Conservation (phyloP, 2,888 invertebrate genomes). For the Microdon myrmicae region DNA sequence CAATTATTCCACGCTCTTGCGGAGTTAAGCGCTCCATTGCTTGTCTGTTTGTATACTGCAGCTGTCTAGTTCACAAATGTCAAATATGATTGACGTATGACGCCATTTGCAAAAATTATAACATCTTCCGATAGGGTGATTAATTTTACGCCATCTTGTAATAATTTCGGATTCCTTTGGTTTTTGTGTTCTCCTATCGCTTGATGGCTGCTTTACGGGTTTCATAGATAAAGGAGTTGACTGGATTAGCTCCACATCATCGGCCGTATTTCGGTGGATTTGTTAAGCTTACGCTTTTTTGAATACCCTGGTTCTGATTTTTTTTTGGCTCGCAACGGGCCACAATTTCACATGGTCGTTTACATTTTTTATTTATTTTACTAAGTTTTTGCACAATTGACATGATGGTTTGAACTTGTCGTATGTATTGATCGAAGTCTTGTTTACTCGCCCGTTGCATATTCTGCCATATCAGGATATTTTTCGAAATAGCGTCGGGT, state of each 20-base stretch:
- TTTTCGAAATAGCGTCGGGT: slow-evolving; percentile 35
- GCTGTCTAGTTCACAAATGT: too few species aligned
- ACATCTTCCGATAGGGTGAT: not conserved
- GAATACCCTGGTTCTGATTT: not conserved
- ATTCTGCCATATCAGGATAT: slow-evolving; percentile 58
- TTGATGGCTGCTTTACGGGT: too few species aligned
- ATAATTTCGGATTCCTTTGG: not conserved
- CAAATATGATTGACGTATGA: too few species aligned
- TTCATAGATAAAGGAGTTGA: too few species aligned
- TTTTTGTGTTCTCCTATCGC: too few species aligned
- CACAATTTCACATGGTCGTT: slow-evolving; percentile 36
- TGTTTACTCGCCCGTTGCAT: slow-evolving; percentile 55
- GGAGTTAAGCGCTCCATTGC: too few species aligned
- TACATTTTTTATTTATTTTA: slow-evolving; percentile 43
- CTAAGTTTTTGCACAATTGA: too few species aligned
- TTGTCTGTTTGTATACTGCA: too few species aligned
- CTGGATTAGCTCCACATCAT: not conserved
- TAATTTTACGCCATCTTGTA: not conserved
- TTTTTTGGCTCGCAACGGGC: slow-evolving; percentile 38
- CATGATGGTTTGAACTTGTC: slow-evolving; percentile 59
- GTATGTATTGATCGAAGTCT: slow-evolving; percentile 62
- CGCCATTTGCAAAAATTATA: too few species aligned
- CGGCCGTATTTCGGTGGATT: not conserved
- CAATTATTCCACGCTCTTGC: too few species aligned
- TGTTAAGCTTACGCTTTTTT: not conserved